Evolutionary conservation across 2,888 invertebrate genomes (phyloP), one percentile per base, ranked within the genome.

Genomic region (Acrocera orbiculus): DNA sequence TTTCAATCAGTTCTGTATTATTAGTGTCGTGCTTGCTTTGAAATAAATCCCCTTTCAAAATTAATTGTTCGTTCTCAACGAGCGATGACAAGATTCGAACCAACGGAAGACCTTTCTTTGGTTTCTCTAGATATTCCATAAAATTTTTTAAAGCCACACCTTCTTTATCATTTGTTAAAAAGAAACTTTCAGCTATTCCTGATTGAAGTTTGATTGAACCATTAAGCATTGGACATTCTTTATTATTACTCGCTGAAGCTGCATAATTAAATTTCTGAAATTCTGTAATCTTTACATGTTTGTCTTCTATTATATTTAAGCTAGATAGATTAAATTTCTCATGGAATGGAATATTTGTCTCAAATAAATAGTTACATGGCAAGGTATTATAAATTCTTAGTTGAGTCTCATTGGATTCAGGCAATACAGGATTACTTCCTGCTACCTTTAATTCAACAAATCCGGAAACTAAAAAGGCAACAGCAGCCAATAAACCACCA

Each of bases 401-500:
- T 46, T 82, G 80, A 1, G 69, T 68, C 15, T 66, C 51, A 2
- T 70, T 71, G 4, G 52, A 46, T 1, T 61, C 47, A 3, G 81
- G 76, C 10, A 72, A 34, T 2, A 61, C 46, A 0, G 70, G 67
- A 44, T 75, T 72, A 0, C 73, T 69, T 38, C 65, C 62, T 66
- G 85, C 70, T 35, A 89, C 60, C 20, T 67, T 57, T 1, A 85
- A 50, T 56, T 90, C 85, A 1, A 95, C 70, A 16, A 80, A 54
- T 0, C 80, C 92, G 1, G 95, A 87, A 14, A 87, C 60, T 5
- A 80, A 58, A 54, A 95, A 96, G 0, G 95, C 76, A 2, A 69
- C 34, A 0, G 80, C 78, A 0, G 90, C 87, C 1, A 96, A 52
- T 4, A 87, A 44, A 25, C 93, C 89, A 1, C 96, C 96, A 42